A percentile compares a stretch with the other conserved stretches of the same genome.
phyloP scores from a whole-genome alignment of 2,888 invertebrate species.

The Isoperla grammatica region DNA sequence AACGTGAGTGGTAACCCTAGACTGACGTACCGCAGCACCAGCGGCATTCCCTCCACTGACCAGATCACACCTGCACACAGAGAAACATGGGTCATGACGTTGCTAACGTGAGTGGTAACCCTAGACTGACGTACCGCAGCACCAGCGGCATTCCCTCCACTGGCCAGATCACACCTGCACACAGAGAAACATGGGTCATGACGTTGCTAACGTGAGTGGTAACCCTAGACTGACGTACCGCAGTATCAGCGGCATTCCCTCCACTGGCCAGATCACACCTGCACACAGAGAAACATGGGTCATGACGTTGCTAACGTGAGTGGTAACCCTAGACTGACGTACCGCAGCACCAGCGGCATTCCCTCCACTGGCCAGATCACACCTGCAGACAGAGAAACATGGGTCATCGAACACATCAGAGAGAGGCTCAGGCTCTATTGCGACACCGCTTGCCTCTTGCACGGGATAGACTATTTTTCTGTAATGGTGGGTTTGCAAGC shows the following conservation, averaged over 20 bases:
- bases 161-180: constrained; percentile 88
- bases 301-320: constrained; percentile 89
- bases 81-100: too few species aligned
- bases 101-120: constrained; percentile 84
- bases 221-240: constrained; percentile 77
- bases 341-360: constrained; percentile 80
- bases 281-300: too few species aligned
- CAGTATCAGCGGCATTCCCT: constrained; percentile 85
- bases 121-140: constrained; percentile 73
- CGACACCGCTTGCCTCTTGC: too few species aligned
- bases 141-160: constrained; percentile 90
- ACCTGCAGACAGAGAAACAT: too few species aligned
- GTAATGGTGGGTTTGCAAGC: too few species aligned
- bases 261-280: constrained; percentile 96
- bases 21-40: constrained; percentile 73
- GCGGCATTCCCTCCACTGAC: constrained; percentile 95
- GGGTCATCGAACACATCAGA: too few species aligned
- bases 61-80: constrained; percentile 81
- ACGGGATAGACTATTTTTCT: too few species aligned
- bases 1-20: constrained; percentile 80
- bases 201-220: constrained; percentile 89
- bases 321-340: constrained; percentile 78
- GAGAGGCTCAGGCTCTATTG: too few species aligned
- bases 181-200: too few species aligned
- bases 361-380: constrained; percentile 97